Conservation (phyloP, 1,140 invertebrate genomes). For the Philaenus spumarius region DNA sequence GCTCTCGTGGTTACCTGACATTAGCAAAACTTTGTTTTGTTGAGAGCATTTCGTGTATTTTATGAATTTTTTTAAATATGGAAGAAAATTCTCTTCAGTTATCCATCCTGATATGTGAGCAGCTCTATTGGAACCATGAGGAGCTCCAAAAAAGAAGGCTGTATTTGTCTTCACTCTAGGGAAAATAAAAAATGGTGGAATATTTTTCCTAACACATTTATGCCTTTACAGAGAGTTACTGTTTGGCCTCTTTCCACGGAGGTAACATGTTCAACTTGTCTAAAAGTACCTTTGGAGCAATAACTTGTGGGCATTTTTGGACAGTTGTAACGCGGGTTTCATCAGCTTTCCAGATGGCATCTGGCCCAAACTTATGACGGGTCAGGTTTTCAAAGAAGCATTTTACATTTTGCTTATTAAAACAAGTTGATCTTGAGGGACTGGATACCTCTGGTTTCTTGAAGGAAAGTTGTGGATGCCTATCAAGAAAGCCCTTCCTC, state of each 20-base stretch:
- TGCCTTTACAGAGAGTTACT: constrained; percentile 38
- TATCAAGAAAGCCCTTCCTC: background rate
- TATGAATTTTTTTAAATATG: constrained; percentile 28
- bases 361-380: background rate
- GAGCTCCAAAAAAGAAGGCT: constrained; percentile 38
- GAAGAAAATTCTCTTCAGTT: constrained; percentile 29
- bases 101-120: constrained; percentile 35
- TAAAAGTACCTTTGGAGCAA: constrained; percentile 37
- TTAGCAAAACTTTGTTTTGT: constrained; percentile 33
- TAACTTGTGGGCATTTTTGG: constrained; percentile 39
- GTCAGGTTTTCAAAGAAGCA: background rate
- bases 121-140: constrained; percentile 37
- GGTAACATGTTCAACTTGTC: constrained; percentile 40
- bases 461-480: background rate
- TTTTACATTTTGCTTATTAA: constrained; percentile 1
- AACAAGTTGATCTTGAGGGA: background rate
- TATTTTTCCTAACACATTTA: constrained; percentile 38
- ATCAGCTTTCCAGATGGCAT: constrained; percentile 35
- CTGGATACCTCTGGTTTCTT: background rate
- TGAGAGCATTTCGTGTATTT: constrained; percentile 23
- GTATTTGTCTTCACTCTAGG: constrained; percentile 37
- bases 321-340: constrained; percentile 45
- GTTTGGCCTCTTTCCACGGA: constrained; percentile 41
- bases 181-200: constrained; percentile 43
- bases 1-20: constrained; percentile 38